A percentile compares a stretch with the other conserved stretches of the same genome.
Evolutionary conservation across 2,797 vertebrate species (phyloP).

Genomic region (Bucorvus abyssinicus): DNA sequence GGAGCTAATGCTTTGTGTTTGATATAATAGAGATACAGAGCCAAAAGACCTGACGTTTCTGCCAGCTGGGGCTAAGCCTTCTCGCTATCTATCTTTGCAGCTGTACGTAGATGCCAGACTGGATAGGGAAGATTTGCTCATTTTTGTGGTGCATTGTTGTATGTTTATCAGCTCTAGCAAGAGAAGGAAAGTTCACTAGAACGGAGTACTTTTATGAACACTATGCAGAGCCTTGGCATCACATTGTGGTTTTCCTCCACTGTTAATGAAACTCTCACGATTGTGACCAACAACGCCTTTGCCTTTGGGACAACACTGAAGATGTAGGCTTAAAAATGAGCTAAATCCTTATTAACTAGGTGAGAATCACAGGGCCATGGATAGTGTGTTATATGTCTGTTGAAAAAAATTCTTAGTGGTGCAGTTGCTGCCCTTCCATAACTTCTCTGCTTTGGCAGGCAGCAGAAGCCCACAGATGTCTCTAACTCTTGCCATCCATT

Average conservation of each 20-base stretch:
- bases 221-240: neutral
- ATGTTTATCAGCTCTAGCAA: slow-evolving; percentile 34
- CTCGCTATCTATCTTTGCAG: slow-evolving; percentile 31
- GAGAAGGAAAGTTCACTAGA: neutral
- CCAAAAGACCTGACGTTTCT: slow-evolving; percentile 24
- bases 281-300: neutral
- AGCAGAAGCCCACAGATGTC: neutral
- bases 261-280: neutral
- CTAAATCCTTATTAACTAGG: neutral
- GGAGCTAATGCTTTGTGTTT: slow-evolving; percentile 17
- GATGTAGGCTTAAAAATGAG: neutral
- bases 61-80: slow-evolving; percentile 31
- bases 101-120: slow-evolving; percentile 29
- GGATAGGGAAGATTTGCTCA: neutral
- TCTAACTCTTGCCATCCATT: neutral
- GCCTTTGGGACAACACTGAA: neutral
- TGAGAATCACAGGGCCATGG: neutral
- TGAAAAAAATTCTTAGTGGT: neutral
- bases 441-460: neutral
- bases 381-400: fast-evolving
- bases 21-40: slow-evolving; percentile 54
- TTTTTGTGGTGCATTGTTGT: slow-evolving; percentile 27
- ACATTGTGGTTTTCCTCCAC: neutral
- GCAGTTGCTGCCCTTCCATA: neutral
- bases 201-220: neutral